Conservation (phyloP, 2,113 vertebrate genomes). For the Hipposideros armiger region DNA sequence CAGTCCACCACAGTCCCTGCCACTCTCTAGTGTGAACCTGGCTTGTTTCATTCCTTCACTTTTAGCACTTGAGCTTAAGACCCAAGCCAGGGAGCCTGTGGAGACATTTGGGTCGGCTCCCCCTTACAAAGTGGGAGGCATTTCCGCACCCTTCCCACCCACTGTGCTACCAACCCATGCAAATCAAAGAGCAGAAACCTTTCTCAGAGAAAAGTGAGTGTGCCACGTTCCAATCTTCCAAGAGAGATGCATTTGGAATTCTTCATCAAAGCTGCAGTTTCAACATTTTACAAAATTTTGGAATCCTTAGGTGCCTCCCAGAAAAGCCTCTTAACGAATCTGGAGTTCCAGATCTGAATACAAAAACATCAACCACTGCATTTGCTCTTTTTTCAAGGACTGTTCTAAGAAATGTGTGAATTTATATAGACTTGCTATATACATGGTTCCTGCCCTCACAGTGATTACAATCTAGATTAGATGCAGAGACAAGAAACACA, state of each 20-base stretch:
- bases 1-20: background rate
- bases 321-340: background rate
- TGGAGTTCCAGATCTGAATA: background rate
- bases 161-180: background rate
- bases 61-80: background rate
- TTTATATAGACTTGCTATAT: background rate
- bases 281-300: conserved; percentile 28
- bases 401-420: background rate
- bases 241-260: background rate
- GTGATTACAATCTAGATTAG: background rate
- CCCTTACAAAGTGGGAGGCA: background rate
- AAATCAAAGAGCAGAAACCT: background rate
- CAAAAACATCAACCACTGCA: background rate
- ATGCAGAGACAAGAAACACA: conserved; percentile 12
- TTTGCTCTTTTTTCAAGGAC: background rate
- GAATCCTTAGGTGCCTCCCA: background rate
- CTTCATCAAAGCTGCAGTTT: background rate
- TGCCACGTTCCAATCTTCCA: background rate
- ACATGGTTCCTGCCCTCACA: background rate
- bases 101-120: background rate
- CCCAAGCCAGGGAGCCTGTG: background rate
- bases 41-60: background rate
- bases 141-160: background rate
- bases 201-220: background rate
- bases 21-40: background rate